Base-by-base conservation (phyloP, 2,797 vertebrate genomes). In the Chaenodraco wilsoni region DNA sequence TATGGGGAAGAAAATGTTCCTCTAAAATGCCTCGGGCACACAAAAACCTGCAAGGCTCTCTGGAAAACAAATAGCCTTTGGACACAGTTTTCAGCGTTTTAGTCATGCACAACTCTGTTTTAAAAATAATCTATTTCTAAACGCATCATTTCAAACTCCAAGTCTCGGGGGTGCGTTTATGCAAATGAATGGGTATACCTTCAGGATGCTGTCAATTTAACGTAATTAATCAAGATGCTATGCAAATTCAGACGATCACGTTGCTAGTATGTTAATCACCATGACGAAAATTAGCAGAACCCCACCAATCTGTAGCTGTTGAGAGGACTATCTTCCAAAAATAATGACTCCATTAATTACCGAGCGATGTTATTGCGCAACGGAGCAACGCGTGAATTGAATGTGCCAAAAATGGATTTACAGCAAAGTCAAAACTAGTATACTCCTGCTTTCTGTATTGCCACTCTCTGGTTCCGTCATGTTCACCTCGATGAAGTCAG, bases 301-400 rank as follows among this genome's bases (percentile, higher is more conserved):
- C 67, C 69, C 67, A 76, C 79, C 63, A 31, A 69, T 66, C 68
- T 76, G 58, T 81, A 72, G 72, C 83, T 72, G 65, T 57, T 52
- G 49, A 77, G 71, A 78, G 70, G 46, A 51, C 59, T 41, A 52
- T 84, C 76, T 70, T 65, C 65, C 31, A 52, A 85, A 85, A 90
- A 88, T 85, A 92, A 90, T 81, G 72, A 77, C 78, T 79, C 55
- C 69, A 84, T 91, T 89, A 90, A 88, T 91, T 87, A 89, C 59
- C 1, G 8, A 52, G 27, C 5, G 3, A 45, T 57, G 71, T 50
- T 70, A 51, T 41, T 63, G 49, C 27, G 0, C 27, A 45, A 41
- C 17, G 54, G 9, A 21, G 58, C 63, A 15, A 12, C 9, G 8
- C 9, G 31, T 44, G 82, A 91, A 90, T 83, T 79, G 80, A 89